Evolutionary conservation across 1,140 invertebrate species (phyloP), one percentile per base, ranked within the genome.

Genomic region (Choristoneura fumiferana): DNA sequence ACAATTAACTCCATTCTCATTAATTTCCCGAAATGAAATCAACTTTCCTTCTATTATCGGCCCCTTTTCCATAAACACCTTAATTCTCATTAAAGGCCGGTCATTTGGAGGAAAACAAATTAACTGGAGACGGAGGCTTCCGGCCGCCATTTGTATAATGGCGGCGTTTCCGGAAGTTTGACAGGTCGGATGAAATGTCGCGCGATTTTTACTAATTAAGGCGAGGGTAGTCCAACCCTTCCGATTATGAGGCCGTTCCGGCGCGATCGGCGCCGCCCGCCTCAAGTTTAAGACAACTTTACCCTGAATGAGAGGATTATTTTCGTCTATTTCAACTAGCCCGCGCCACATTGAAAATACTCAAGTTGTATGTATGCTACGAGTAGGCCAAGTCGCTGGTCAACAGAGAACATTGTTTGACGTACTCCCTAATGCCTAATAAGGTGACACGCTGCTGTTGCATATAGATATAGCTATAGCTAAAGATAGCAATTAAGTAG

Each of bases 121-220:
- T 81, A 81, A 80, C 71, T 70, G 72, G 74, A 74, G 77, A 62
- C 60, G 63, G 53, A 59, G 66, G 67, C 69, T 71, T 70, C 65
- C 69, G 68, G 54, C 65, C 37, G 65, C 71, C 71, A 71, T 80
- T 78, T 69, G 64, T 66, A 58, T 68, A 74, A 75, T 81, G 72
- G 71, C 62, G 52, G 58, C 45, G 60, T 67, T 69, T 65, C 67
- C 59, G 40, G 49, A 70, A 87, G 66, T 85, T 85, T 77, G 84
- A 83, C 78, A 81, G 79, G 57, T 71, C 65, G 64, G 71, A 84
- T 80, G 79, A 83, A 87, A 83, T 84, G 81, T 80, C 77, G 73
- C 76, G 63, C 71, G 71, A 84, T 87, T 87, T 85, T 85, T 85
- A 76, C 71, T 84, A 87, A 87, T 87, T 80, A 84, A 80, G 66